Conservation (phyloP, 2,888 invertebrate genomes). For the Amphipyra tragopoginis region DNA sequence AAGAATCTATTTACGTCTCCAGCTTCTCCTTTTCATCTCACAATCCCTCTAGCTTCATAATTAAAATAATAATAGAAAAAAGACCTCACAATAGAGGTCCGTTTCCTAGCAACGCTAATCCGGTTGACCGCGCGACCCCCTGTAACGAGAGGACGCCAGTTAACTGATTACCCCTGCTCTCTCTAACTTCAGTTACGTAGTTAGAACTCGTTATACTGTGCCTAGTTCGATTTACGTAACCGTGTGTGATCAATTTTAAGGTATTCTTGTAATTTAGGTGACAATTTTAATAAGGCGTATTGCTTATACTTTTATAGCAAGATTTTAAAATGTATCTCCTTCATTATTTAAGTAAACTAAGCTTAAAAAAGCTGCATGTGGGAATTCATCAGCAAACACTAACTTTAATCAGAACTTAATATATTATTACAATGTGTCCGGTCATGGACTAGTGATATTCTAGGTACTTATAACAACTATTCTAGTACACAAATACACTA, state of each 20-base stretch:
- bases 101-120: slow-evolving; percentile 63
- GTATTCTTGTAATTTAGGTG: not conserved
- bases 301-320: too few species aligned
- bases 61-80: slow-evolving; percentile 45
- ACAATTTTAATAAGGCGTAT: too few species aligned
- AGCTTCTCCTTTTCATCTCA: slow-evolving; percentile 12
- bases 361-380: too few species aligned
- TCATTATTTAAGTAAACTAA: too few species aligned
- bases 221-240: slow-evolving; percentile 10
- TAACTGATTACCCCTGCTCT: slow-evolving; percentile 65
- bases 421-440: too few species aligned
- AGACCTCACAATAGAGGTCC: slow-evolving; percentile 32
- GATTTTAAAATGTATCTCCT: too few species aligned
- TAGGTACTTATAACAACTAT: too few species aligned
- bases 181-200: slow-evolving; percentile 52
- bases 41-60: slow-evolving; percentile 32
- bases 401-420: too few species aligned
- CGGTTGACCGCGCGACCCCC: slow-evolving; percentile 59
- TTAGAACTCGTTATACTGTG: slow-evolving; percentile 48
- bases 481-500: too few species aligned
- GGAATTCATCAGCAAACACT: too few species aligned
- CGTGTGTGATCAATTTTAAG: slow-evolving; percentile 18
- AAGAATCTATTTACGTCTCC: slow-evolving; percentile 16
- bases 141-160: slow-evolving; percentile 62
- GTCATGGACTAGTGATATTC: too few species aligned